phyloP scores from a whole-genome alignment of 2,113 vertebrate genomes.

The Blennius ocellaris region DNA sequence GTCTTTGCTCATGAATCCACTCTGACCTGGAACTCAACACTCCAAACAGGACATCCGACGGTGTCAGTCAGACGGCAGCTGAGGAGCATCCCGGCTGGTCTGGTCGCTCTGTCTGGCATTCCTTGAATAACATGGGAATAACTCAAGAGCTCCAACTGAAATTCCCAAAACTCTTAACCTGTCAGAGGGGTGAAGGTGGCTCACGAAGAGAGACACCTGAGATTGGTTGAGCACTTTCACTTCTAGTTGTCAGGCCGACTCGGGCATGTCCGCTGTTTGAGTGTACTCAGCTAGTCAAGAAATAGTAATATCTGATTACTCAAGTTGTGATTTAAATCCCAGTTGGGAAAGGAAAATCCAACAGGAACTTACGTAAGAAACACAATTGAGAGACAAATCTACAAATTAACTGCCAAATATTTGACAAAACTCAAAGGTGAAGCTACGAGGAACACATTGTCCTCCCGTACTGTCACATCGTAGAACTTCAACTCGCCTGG shows the following conservation, averaged over 20 bases:
- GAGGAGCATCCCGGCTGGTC: slow-evolving; percentile 52
- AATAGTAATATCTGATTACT: not conserved
- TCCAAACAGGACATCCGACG: slow-evolving; percentile 69
- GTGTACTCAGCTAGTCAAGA: not conserved
- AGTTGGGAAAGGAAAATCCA: not conserved
- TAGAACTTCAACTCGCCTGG: too few relatives aligned
- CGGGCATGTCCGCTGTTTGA: not conserved
- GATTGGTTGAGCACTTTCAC: slow-evolving; percentile 49
- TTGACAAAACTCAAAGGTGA: too few relatives aligned
- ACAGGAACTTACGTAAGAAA: not conserved
- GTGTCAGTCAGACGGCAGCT: slow-evolving; percentile 66
- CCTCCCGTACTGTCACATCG: too few relatives aligned
- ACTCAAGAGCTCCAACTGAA: slow-evolving; percentile 24
- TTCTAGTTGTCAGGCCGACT: slow-evolving; percentile 18
- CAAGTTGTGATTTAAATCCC: not conserved
- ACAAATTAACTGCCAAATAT: too few relatives aligned
- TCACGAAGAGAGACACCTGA: slow-evolving; percentile 39
- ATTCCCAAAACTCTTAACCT: slow-evolving; percentile 57
- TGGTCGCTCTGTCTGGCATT: slow-evolving; percentile 59
- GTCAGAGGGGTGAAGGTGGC: slow-evolving; percentile 32
- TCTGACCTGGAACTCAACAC: slow-evolving; percentile 74
- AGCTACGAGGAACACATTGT: too few relatives aligned
- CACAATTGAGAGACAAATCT: too few relatives aligned
- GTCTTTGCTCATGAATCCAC: slow-evolving; percentile 41
- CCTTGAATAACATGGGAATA: slow-evolving; percentile 60